Conservation (phyloP, 2,797 vertebrate species). For the Tapirus indicus region DNA sequence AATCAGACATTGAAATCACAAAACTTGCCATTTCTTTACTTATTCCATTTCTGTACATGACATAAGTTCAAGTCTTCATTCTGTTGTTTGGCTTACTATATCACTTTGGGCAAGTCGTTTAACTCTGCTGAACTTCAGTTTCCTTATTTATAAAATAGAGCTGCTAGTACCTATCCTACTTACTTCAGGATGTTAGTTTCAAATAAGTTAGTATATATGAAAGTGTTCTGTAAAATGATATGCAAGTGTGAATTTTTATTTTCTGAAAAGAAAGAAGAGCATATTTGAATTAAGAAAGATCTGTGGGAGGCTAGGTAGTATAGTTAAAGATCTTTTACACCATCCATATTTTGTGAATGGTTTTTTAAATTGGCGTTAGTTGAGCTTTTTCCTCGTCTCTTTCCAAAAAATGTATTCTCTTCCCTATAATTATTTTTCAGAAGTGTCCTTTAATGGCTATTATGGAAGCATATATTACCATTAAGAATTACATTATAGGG, state of each 20-base stretch:
- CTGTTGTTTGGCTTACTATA: not conserved
- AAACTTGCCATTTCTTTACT: not conserved
- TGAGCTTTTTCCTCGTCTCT: not conserved
- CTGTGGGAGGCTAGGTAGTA: not conserved
- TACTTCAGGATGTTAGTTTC: constrained; percentile 25
- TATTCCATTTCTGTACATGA: not conserved
- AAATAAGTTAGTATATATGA: not conserved
- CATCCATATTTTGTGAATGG: not conserved
- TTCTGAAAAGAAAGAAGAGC: not conserved
- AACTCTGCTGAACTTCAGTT: not conserved
- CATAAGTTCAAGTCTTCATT: constrained; percentile 19
- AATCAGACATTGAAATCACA: not conserved
- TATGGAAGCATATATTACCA: constrained; percentile 1
- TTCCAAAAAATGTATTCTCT: constrained; percentile 52
- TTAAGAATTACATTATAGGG: not conserved
- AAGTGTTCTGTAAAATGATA: constrained; percentile 10
- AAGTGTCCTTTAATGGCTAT: constrained; percentile 25
- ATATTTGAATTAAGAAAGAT: constrained; percentile 41
- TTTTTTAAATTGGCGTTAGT: constrained; percentile 10
- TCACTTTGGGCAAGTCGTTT: constrained; percentile 16
- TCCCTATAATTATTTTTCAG: constrained; percentile 45
- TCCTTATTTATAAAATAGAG: constrained; percentile 42
- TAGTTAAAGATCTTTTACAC: not conserved
- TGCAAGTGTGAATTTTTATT: not conserved
- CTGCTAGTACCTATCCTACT: not conserved